Evolutionary conservation across 1,140 invertebrate species (phyloP).

Genomic region (Coptotermes formosanus): DNA sequence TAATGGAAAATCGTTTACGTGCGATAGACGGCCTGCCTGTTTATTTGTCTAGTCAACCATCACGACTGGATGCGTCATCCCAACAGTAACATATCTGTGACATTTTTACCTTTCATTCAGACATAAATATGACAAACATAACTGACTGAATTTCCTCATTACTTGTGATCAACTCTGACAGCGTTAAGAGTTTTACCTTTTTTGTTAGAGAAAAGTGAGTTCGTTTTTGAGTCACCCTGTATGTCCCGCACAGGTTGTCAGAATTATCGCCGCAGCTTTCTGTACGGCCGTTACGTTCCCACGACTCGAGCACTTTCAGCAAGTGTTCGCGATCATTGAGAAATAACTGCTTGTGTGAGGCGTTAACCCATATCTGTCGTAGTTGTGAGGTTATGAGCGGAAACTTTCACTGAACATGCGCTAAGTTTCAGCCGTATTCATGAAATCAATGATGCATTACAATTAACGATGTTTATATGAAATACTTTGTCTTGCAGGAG

Average conservation of each 20-base stretch:
- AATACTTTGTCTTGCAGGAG: not conserved
- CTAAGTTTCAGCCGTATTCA: not conserved
- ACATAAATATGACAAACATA: too few relatives aligned
- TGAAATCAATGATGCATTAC: not conserved
- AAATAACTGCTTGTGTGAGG: not conserved
- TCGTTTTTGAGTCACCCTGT: not conserved
- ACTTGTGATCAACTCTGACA: too few relatives aligned
- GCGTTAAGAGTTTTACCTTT: too few relatives aligned
- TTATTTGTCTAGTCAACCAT: too few relatives aligned
- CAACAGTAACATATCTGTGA: too few relatives aligned
- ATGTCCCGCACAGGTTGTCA: not conserved
- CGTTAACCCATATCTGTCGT: not conserved
- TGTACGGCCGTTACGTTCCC: not conserved
- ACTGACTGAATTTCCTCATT: too few relatives aligned
- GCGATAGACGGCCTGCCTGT: too few relatives aligned
- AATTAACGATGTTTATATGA: not conserved
- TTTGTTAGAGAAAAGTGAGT: too few relatives aligned
- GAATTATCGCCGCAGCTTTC: not conserved
- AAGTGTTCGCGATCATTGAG: not conserved
- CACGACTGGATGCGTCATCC: too few relatives aligned
- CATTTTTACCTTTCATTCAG: too few relatives aligned
- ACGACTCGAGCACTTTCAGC: not conserved
- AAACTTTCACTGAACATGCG: not conserved
- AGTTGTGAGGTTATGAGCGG: not conserved
- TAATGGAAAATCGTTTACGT: too few relatives aligned